Evolutionary conservation across 2,888 invertebrate species (phyloP).

Genomic region (Callyntrura sp.): DNA sequence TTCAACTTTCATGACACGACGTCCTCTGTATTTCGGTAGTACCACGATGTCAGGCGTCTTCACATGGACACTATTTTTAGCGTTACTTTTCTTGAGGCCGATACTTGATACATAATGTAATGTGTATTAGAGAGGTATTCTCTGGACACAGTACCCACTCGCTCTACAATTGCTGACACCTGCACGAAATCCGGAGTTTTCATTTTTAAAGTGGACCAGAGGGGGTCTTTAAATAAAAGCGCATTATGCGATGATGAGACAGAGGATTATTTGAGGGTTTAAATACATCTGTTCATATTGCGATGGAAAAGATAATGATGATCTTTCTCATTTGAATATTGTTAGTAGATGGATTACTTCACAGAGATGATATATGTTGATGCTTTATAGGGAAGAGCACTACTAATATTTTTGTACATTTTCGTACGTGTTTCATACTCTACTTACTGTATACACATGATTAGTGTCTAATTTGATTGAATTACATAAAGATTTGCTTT

Average conservation of each 20-base stretch:
- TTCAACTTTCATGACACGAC: too few relatives aligned
- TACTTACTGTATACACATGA: constrained; percentile 36
- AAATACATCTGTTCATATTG: background rate
- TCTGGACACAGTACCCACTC: background rate
- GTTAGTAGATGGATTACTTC: constrained; percentile 8
- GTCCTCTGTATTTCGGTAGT: too few relatives aligned
- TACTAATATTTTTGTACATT: constrained; percentile 38
- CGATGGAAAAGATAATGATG: constrained; percentile 7
- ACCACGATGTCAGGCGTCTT: too few relatives aligned
- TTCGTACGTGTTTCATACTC: too few relatives aligned
- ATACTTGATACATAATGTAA: background rate
- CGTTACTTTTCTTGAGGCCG: too few relatives aligned
- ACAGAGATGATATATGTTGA: constrained; percentile 30
- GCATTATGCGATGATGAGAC: background rate
- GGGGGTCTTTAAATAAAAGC: too few relatives aligned
- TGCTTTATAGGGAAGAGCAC: background rate
- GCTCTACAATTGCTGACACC: background rate
- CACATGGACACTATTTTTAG: too few relatives aligned
- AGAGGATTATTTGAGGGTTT: constrained; percentile 18
- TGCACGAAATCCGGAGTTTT: too few relatives aligned
- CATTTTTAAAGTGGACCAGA: too few relatives aligned
- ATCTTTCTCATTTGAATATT: constrained; percentile 53
- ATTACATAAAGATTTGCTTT: constrained; percentile 4
- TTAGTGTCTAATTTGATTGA: constrained; percentile 61
- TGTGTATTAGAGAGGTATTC: background rate